Percentiles rank a stretch among this genome's conserved stretches.
These are phyloP conservation scores for Neosalanx taihuensis DNA, from an alignment of 2,797 vertebrate genomes.

Conservation along the genomic window DNA sequence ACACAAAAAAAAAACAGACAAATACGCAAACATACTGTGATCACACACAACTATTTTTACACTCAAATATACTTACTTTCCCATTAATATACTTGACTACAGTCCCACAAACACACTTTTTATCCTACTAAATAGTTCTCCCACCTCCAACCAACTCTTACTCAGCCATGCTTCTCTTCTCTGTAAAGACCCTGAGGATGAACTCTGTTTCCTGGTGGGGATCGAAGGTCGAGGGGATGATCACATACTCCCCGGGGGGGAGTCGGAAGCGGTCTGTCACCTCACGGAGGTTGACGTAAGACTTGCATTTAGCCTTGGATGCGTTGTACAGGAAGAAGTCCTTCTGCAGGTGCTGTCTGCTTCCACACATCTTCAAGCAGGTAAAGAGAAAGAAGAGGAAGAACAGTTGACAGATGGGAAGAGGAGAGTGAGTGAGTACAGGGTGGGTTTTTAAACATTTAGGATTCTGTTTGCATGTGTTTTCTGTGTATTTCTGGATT, in stretches of 20 bases:
- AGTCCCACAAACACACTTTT: not conserved
- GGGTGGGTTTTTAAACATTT: not conserved
- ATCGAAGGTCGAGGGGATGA: constrained; percentile 91
- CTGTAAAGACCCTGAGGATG: constrained; percentile 95
- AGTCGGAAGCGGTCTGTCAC: constrained; percentile 89
- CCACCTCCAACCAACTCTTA: constrained; percentile 66
- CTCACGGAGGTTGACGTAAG: constrained; percentile 95
- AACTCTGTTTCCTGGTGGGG: constrained; percentile 92
- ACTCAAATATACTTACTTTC: constrained; percentile 24
- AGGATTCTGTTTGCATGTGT: too few relatives aligned
- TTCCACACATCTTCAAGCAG: constrained; percentile 78
- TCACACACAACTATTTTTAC: not conserved
- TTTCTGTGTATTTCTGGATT: not conserved
- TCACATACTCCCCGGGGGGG: constrained; percentile 88
- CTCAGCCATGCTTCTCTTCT: constrained; percentile 92
- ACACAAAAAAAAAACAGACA: not conserved
- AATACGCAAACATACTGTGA: not conserved
- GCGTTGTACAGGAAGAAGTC: constrained; percentile 96
- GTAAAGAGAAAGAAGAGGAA: not conserved
- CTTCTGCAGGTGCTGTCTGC: constrained; percentile 88
- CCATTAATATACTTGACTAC: not conserved
- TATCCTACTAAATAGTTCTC: too few relatives aligned
- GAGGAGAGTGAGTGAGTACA: not conserved
- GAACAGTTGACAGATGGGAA: not conserved
- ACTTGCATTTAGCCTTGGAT: constrained; percentile 88